These are phyloP conservation scores for Azemiops feae DNA, from an alignment of 2,113 vertebrate species.

Conservation along the genomic window DNA sequence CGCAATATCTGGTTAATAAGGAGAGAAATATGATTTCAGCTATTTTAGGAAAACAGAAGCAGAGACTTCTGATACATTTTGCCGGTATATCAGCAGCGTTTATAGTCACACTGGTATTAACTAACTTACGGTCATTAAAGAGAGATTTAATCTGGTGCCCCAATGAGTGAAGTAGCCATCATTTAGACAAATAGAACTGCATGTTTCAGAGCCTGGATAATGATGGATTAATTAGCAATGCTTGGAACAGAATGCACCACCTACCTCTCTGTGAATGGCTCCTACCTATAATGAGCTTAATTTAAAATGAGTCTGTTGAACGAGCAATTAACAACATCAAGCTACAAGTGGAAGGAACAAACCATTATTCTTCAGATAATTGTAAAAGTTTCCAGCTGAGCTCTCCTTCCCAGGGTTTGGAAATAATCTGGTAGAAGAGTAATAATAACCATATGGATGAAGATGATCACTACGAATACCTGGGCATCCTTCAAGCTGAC, in stretches of 20 bases:
- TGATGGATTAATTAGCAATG: conserved; percentile 64
- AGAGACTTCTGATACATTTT: conserved; percentile 30
- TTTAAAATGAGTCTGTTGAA: conserved; percentile 60
- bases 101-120: conserved; percentile 53
- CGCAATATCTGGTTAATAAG: conserved; percentile 27
- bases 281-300: conserved; percentile 56
- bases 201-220: conserved; percentile 49
- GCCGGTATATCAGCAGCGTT: conserved; percentile 23
- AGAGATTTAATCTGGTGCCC: conserved; percentile 55
- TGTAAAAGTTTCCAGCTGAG: not conserved
- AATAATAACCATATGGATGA: not conserved
- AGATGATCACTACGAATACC: not conserved
- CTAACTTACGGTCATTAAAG: conserved; percentile 53
- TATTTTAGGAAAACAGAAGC: conserved; percentile 19
- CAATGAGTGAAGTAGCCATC: conserved; percentile 46
- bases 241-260: conserved; percentile 44
- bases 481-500: not conserved
- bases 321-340: conserved; percentile 56
- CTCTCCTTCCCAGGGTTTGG: not conserved
- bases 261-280: conserved; percentile 60
- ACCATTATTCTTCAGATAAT: conserved; percentile 36
- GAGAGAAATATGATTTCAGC: conserved; percentile 43
- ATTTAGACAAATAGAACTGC: conserved; percentile 52
- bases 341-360: conserved; percentile 24
- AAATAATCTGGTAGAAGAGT: not conserved